A percentile compares a stretch with the other conserved stretches of the same genome.
These are phyloP conservation scores for Hartigia nigra DNA, from an alignment of 2,888 invertebrate species.

Conservation along the genomic window DNA sequence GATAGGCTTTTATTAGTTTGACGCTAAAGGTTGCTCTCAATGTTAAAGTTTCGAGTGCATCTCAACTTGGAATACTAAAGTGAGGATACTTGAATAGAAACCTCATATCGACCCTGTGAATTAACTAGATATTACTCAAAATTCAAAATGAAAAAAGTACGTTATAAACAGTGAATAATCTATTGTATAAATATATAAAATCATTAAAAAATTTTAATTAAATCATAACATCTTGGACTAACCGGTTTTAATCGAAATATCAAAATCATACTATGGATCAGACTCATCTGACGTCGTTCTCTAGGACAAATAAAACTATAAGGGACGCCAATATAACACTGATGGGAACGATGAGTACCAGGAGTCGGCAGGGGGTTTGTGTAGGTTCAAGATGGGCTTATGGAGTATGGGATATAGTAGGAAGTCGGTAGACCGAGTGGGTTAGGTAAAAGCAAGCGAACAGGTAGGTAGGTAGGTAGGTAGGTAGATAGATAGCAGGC, in stretches of 20 bases:
- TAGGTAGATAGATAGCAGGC: slow-evolving; percentile 1
- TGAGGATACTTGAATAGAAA: neutral
- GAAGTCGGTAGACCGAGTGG: slow-evolving; percentile 19
- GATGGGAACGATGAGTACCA: neutral
- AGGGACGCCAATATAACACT: neutral
- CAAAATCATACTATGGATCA: neutral
- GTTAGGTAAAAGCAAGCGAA: slow-evolving; percentile 9
- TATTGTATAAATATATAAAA: neutral
- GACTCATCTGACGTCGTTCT: neutral
- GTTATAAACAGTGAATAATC: neutral
- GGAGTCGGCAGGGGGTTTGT: slow-evolving; percentile 20
- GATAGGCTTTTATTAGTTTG: neutral
- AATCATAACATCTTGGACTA: neutral
- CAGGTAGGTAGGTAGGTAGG: slow-evolving; percentile 21
- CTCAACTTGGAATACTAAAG: neutral
- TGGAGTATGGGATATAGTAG: slow-evolving; percentile 7
- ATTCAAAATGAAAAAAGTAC: neutral
- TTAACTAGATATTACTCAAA: neutral
- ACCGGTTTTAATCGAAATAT: neutral
- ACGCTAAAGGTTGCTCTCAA: neutral
- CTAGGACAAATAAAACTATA: neutral
- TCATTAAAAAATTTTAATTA: neutral
- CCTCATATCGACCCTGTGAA: neutral
- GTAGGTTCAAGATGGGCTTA: slow-evolving; percentile 16
- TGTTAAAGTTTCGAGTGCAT: neutral